Percentiles rank a stretch among this genome's conserved stretches.
Conservation (phyloP, 2,888 invertebrate genomes). For the Augochlorella aurata region DNA sequence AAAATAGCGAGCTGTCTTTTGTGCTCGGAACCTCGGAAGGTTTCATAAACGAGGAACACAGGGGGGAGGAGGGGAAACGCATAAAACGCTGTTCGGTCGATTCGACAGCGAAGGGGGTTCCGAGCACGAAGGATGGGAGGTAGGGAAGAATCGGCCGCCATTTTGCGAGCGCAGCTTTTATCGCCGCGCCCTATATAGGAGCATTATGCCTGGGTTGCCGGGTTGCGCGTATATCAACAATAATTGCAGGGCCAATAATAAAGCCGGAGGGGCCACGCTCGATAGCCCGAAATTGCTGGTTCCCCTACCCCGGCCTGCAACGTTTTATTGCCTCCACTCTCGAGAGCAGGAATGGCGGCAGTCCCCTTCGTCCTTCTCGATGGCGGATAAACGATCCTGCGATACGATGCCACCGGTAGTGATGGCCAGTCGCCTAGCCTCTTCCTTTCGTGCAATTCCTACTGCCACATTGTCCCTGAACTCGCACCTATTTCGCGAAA, state of each 20-base stretch:
- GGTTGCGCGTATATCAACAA: slow-evolving; percentile 80
- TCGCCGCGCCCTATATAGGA: slow-evolving; percentile 75
- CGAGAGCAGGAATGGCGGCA: slow-evolving; percentile 72
- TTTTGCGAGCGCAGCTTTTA: slow-evolving; percentile 75
- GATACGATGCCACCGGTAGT: slow-evolving; percentile 58
- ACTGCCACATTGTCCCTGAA: background rate
- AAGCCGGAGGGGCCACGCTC: slow-evolving; percentile 80
- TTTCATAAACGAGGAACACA: background rate
- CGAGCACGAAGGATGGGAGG: slow-evolving; percentile 25
- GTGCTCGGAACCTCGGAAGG: background rate
- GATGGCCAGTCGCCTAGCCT: slow-evolving; percentile 4
- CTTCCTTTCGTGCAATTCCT: background rate
- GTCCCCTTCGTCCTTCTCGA: slow-evolving; percentile 72
- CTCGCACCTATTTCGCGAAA: background rate
- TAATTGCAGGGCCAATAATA: slow-evolving; percentile 82
- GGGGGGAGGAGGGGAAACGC: background rate
- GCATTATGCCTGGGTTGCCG: slow-evolving; percentile 70
- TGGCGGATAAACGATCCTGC: slow-evolving; percentile 80
- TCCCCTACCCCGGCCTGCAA: slow-evolving; percentile 75
- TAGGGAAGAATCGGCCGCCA: slow-evolving; percentile 68
- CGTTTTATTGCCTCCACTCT: slow-evolving; percentile 69
- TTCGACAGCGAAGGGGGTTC: slow-evolving; percentile 4
- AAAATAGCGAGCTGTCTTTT: slow-evolving; percentile 3
- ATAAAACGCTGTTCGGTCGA: slow-evolving; percentile 16
- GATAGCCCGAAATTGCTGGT: slow-evolving; percentile 82